Evolutionary conservation across 2,797 vertebrate species (phyloP), one percentile per base, ranked within the genome.

Genomic region (Okamejei kenojei): DNA sequence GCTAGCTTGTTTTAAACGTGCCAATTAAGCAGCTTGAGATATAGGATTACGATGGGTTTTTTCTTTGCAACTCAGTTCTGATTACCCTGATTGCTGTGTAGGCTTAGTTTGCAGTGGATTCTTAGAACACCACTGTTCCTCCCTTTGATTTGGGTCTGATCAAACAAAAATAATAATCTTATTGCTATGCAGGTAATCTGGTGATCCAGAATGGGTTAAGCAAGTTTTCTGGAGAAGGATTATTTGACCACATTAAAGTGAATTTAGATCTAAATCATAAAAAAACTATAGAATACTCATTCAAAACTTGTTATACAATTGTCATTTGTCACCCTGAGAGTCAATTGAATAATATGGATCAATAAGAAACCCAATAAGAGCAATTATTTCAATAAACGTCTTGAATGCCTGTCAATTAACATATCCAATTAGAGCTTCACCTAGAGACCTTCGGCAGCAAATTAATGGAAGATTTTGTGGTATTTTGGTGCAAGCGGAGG

Each of bases 1-100:
- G 10, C 35, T 65, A 32, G n/a, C n/a, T n/a, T 19, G 84, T 68
- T 88, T 32, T 65, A 35, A 35, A n/a, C 35, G 7, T 68, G 84
- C n/a, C 84, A 68, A 86, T 88, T 88, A 35, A 88, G 4, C 61
- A 32, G 61, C 84, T 88, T 88, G 84, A 88, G 7, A 32, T 21
- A 19, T 65, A 88, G 17, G 63, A 68, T 7, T 74, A 21, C 45
- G 5, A 29, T 9, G n/a, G 17, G 32, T 13, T 17, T 32, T 88
- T 68, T 74, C 71, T 68, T 88, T 68, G 65, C 63, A 88, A n/a
- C 7, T 88, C 63, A 35, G 19, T 35, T 88, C n/a, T 88, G 84
- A 65, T 88, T 88, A 65, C 61, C 15, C 61, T 88, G 29, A 65
- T 68, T 32, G 63, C 61, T 88, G n/a, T n/a, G 21, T n/a, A 65